Conservation (phyloP, 1,140 invertebrate species). For the Hestina assimilis region DNA sequence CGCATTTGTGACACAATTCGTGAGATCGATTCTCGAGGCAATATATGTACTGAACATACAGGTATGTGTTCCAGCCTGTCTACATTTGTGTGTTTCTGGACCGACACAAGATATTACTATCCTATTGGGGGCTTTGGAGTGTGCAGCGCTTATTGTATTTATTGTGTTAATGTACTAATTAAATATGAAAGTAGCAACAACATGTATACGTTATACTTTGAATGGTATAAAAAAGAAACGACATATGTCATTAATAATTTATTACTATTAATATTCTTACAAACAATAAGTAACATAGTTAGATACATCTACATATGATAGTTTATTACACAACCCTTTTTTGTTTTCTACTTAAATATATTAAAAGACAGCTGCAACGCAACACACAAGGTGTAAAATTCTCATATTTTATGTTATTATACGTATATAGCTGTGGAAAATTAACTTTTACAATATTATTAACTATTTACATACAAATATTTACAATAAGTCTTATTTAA, state of each 20-base stretch:
- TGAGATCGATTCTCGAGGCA: too few relatives aligned
- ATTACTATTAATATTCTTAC: constrained; percentile 61
- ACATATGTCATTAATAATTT: constrained; percentile 33
- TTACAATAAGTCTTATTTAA: constrained; percentile 4
- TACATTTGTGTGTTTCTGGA: too few relatives aligned
- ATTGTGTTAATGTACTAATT: too few relatives aligned
- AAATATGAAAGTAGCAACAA: too few relatives aligned
- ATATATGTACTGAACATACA: too few relatives aligned
- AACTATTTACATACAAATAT: constrained; percentile 20
- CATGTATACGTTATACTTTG: too few relatives aligned
- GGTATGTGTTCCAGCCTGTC: too few relatives aligned
- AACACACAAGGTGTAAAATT: constrained; percentile 1
- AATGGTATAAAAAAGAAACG: background rate
- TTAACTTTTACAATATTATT: constrained; percentile 7
- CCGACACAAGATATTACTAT: too few relatives aligned
- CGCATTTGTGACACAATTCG: too few relatives aligned
- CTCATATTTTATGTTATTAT: background rate
- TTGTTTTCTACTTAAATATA: constrained; percentile 23
- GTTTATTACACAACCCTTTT: constrained; percentile 73
- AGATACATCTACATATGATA: constrained; percentile 67
- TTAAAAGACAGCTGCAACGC: constrained; percentile 14
- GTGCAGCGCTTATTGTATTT: too few relatives aligned
- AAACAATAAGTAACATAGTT: constrained; percentile 65
- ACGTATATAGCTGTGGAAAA: constrained; percentile 10
- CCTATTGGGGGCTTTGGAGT: too few relatives aligned